Base-by-base conservation (phyloP, 1,140 invertebrate genomes). In the Rhagoletis zephyria region DNA sequence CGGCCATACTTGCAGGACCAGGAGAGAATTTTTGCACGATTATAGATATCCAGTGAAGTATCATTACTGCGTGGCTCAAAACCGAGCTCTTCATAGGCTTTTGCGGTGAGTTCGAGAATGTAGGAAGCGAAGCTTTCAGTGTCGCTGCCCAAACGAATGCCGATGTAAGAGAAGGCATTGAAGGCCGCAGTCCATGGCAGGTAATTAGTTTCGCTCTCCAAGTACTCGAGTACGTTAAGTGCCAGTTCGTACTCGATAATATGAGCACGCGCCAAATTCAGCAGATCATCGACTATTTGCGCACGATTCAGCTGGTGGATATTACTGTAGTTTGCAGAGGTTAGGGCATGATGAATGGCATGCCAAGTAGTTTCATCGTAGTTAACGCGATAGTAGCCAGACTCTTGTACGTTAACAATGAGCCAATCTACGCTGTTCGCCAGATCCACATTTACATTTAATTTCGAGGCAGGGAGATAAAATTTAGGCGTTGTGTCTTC, bases 341-440 rank as follows among this genome's bases (percentile, higher is more conserved):
- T 91, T 5, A 97, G 91, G 14, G 93, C 93, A 0, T 93, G 51
- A 30, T 94, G 94, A 48, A 96, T 94, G 51, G 93, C 93, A 85
- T 95, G 90, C 97, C 96, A 97, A 48, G 94, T 95, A 9, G 90
- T 89, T 1, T 93, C 91, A 88, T 97, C 95, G 91, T 98, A 98
- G 90, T 96, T 96, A 0, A 97, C 96, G 42, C 97, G 94, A 92
- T 97, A 97, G 88, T 96, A 96, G 48, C 96, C 97, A 87, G 95
- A 95, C 89, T 95, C 93, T 90, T 95, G 94, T 42, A 96, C 89
- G 89, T 97, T 97, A 4, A 96, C 94, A 87, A 97, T 93, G 5
- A 96, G 90, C 95, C 96, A 97, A 16, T 94, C 88, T 19, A 70
- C 16, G 6, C 45, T 3, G 3, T 0, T 16, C 6, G 0, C 0